phyloP scores from a whole-genome alignment of 1,140 invertebrate species.

The Frieseomelitta varia region DNA sequence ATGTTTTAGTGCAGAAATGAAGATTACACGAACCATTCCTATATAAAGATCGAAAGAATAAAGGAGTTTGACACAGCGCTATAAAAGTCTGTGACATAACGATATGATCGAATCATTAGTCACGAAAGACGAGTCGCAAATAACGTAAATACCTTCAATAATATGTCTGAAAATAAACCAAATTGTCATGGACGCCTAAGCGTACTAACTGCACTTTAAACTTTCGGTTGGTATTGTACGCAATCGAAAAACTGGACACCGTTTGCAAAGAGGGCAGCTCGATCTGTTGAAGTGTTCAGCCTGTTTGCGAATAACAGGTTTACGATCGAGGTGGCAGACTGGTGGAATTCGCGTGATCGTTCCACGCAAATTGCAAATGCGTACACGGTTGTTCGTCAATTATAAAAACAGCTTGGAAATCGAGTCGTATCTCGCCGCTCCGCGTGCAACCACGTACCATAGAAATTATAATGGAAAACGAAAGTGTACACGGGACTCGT shows the following conservation, averaged over 20 bases:
- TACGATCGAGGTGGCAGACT: not conserved
- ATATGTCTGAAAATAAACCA: not conserved
- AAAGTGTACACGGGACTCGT: slow-evolving; percentile 23
- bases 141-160: too few relatives aligned
- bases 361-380: slow-evolving; percentile 5
- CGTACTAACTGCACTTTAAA: not conserved
- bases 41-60: not conserved
- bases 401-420: slow-evolving; percentile 32
- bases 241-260: not conserved
- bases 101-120: not conserved
- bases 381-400: slow-evolving; percentile 7
- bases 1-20: too few relatives aligned
- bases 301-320: not conserved
- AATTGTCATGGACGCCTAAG: not conserved
- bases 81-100: not conserved
- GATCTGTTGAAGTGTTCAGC: not conserved
- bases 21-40: too few relatives aligned
- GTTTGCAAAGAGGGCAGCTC: not conserved
- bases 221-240: not conserved
- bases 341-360: slow-evolving; percentile 4
- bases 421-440: not conserved
- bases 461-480: slow-evolving; percentile 21
- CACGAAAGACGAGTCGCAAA: too few relatives aligned
- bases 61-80: not conserved
- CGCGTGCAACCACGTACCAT: not conserved